Percentiles rank a stretch among this genome's conserved stretches.
These are phyloP conservation scores for Xenops minutus DNA, from an alignment of 2,797 vertebrate genomes.

Conservation along the genomic window DNA sequence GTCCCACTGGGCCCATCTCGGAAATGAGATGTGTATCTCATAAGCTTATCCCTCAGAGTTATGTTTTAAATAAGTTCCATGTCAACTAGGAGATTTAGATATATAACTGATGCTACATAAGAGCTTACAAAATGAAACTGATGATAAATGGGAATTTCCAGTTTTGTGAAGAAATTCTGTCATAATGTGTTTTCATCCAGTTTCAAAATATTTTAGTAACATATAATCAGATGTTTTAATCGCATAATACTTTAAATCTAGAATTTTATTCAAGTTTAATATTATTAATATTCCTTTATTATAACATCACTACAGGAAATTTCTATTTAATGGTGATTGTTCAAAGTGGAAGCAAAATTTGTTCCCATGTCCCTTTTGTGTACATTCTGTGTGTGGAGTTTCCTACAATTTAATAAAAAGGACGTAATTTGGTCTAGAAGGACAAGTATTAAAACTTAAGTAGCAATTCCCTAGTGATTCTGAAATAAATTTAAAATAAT, in stretches of 20 bases:
- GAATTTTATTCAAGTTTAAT: background rate
- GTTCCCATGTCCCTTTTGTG: background rate
- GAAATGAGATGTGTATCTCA: slow-evolving; percentile 40
- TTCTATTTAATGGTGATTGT: background rate
- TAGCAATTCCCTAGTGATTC: background rate
- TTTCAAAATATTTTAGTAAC: background rate
- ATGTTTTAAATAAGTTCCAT: slow-evolving; percentile 35
- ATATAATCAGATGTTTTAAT: background rate
- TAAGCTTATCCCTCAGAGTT: slow-evolving; percentile 3
- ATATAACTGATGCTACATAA: background rate
- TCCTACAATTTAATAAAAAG: slow-evolving; percentile 18
- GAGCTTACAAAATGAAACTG: background rate
- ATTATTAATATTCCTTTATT: background rate
- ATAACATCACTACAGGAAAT: background rate
- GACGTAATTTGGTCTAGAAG: background rate
- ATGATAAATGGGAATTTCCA: background rate
- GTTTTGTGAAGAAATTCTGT: background rate
- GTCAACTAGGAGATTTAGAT: background rate
- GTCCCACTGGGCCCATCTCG: background rate
- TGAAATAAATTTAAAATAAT: slow-evolving; percentile 2
- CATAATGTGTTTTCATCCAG: background rate
- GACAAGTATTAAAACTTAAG: background rate
- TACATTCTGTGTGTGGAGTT: background rate
- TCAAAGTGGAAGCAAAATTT: background rate
- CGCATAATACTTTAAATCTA: background rate